phyloP scores from a whole-genome alignment of 2,797 vertebrate genomes.

The Naso thynnoides region DNA sequence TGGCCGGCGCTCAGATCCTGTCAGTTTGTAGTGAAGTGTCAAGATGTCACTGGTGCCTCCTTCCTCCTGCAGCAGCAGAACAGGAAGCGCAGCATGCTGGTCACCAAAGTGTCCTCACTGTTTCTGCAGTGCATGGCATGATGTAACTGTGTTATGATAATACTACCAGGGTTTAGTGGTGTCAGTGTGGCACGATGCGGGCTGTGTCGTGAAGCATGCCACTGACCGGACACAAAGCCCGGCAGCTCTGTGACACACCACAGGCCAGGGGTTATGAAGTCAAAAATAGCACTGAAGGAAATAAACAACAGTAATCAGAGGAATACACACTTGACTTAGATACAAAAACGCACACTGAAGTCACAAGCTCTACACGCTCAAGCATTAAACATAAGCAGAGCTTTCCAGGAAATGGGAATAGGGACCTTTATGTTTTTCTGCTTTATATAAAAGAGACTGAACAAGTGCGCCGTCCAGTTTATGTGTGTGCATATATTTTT shows the following conservation, averaged over 20 bases:
- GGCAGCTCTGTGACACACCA: constrained; percentile 24
- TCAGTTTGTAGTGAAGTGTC: neutral
- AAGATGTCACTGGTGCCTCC: constrained; percentile 6
- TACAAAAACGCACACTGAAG: neutral
- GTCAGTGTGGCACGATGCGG: constrained; percentile 43
- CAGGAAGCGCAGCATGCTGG: constrained; percentile 4
- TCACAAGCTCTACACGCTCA: neutral
- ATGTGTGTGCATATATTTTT: constrained; percentile 9
- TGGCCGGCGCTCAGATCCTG: neutral
- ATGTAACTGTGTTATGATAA: constrained; percentile 28
- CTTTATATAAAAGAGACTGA: constrained; percentile 5
- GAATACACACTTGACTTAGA: constrained; percentile 21
- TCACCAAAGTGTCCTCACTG: constrained; percentile 6
- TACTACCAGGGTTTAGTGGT: constrained; percentile 13
- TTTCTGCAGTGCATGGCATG: neutral
- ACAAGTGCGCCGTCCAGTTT: neutral
- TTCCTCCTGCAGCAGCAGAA: neutral
- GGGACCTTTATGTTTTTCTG: neutral
- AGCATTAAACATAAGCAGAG: neutral
- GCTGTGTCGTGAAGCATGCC: constrained; percentile 35
- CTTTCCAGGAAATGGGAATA: constrained; percentile 15
- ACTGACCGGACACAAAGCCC: constrained; percentile 46
- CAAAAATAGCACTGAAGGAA: constrained; percentile 45
- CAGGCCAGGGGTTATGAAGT: constrained; percentile 27
- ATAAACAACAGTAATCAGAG: constrained; percentile 31